phyloP scores from a whole-genome alignment of 2,113 vertebrate species.

The Marcusenius ussheri region DNA sequence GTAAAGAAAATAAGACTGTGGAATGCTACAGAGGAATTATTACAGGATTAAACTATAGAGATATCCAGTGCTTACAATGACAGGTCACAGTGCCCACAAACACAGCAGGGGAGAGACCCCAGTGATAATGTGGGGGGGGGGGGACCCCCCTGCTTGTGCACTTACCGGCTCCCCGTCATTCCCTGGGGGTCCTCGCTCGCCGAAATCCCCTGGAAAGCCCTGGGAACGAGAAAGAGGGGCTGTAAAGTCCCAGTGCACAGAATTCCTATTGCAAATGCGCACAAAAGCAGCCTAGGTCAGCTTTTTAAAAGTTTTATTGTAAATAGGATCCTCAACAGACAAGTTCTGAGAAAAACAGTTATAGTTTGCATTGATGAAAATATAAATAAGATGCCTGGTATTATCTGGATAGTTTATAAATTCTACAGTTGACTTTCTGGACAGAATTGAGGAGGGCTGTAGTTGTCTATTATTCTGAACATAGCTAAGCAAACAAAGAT shows the following conservation, averaged over 20 bases:
- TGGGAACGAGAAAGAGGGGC: conserved; percentile 45
- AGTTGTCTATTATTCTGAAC: background rate
- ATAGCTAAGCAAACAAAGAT: background rate
- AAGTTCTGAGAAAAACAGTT: background rate
- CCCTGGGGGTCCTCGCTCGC: conserved; percentile 89
- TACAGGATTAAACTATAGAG: background rate
- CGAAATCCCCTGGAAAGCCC: conserved; percentile 95
- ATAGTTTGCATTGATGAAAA: background rate
- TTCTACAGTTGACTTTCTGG: background rate
- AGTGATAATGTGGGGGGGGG: background rate
- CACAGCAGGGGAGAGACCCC: too few relatives aligned
- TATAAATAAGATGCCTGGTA: background rate
- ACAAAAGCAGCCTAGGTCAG: too few relatives aligned
- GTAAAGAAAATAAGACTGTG: background rate
- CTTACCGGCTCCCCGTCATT: conserved; percentile 92
- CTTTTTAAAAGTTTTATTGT: background rate
- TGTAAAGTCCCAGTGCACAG: conserved; percentile 27
- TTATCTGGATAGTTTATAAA: background rate
- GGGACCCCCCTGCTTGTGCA: conserved; percentile 32
- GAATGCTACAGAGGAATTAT: background rate
- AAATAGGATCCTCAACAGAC: background rate
- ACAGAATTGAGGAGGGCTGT: background rate
- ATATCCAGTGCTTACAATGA: background rate
- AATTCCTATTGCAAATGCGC: background rate
- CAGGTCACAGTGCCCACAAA: background rate